Percentiles rank a stretch among this genome's conserved stretches.
Evolutionary conservation across 2,888 invertebrate species (phyloP).

Genomic region (Lasioglossum lativentre): DNA sequence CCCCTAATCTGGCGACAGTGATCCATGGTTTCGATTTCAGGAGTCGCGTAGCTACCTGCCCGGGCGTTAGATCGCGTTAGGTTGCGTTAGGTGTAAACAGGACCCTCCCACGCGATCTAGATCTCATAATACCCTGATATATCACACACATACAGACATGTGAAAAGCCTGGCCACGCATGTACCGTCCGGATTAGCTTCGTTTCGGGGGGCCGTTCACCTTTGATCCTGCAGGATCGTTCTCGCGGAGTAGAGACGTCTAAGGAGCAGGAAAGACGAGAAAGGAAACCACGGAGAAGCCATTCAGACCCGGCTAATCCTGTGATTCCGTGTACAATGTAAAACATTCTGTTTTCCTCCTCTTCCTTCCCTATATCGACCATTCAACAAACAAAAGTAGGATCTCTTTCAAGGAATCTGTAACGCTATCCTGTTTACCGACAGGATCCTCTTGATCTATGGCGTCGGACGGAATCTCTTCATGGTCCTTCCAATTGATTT

Average conservation of each 20-base stretch:
- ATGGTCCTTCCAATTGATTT: constrained; percentile 39
- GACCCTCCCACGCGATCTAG: constrained; percentile 53
- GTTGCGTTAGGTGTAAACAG: constrained; percentile 54
- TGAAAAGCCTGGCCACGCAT: constrained; percentile 35
- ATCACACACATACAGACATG: constrained; percentile 10
- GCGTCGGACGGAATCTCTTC: constrained; percentile 22
- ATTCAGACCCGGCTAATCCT: constrained; percentile 80
- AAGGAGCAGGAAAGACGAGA: constrained; percentile 36
- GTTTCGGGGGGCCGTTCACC: constrained; percentile 49
- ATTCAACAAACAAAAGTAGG: constrained; percentile 35
- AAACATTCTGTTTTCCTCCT: constrained; percentile 50
- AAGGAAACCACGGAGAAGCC: constrained; percentile 42
- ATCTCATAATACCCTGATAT: constrained; percentile 41
- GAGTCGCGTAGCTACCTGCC: constrained; percentile 35
- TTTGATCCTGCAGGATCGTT: constrained; percentile 46
- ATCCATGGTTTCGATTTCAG: constrained; percentile 38
- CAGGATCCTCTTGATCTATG: constrained; percentile 66
- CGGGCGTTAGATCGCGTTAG: constrained; percentile 30
- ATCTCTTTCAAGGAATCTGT: constrained; percentile 78
- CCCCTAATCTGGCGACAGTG: too few relatives aligned
- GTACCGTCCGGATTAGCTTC: constrained; percentile 52
- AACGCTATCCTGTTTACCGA: constrained; percentile 81
- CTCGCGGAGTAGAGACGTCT: constrained; percentile 24
- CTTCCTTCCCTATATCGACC: constrained; percentile 9
- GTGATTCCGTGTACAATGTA: constrained; percentile 81